phyloP scores from a whole-genome alignment of 2,113 vertebrate species.

The Casuarius casuarius region DNA sequence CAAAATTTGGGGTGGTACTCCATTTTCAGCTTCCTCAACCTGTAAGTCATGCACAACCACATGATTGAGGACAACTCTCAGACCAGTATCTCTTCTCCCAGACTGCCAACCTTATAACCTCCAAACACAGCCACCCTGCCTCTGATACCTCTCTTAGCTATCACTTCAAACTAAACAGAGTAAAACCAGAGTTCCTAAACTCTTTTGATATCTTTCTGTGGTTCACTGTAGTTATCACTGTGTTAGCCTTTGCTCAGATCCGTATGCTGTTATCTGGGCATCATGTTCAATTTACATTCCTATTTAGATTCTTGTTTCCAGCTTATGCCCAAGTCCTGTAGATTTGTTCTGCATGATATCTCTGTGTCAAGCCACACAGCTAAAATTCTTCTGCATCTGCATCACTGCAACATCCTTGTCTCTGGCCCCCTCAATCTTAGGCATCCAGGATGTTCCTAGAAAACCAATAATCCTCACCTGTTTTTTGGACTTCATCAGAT shows the following conservation, averaged over 20 bases:
- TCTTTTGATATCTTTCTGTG: neutral
- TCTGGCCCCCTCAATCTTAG: neutral
- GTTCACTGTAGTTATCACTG: neutral
- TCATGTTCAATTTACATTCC: neutral
- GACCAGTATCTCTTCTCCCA: neutral
- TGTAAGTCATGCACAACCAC: neutral
- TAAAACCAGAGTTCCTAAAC: neutral
- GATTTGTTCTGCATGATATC: neutral
- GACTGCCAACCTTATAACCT: neutral
- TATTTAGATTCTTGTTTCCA: neutral
- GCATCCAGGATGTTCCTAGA: neutral
- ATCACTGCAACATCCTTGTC: neutral
- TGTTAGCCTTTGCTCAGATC: neutral
- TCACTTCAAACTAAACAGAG: neutral
- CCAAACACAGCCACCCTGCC: neutral
- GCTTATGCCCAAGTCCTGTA: fast-evolving
- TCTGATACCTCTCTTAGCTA: neutral
- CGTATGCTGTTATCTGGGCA: neutral
- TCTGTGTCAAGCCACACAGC: neutral
- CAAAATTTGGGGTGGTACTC: fast-evolving
- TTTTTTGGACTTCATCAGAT: neutral
- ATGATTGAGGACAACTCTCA: neutral
- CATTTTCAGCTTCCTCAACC: neutral
- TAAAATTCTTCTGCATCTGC: neutral
- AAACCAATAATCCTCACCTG: neutral